Conservation (phyloP, 2,113 vertebrate species). For the Carlito syrichta region DNA sequence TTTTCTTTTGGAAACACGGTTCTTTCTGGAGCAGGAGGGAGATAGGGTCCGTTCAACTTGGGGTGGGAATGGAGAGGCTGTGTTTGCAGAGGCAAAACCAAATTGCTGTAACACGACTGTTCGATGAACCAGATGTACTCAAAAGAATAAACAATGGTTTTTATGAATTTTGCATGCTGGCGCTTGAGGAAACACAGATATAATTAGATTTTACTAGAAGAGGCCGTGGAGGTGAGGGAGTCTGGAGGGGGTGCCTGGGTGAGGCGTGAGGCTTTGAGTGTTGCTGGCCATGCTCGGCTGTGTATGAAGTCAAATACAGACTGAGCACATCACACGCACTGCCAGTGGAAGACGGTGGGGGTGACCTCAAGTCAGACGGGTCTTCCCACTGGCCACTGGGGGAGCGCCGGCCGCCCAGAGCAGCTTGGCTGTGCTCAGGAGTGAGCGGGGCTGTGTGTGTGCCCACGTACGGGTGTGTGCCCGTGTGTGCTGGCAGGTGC, state of each 20-base stretch:
- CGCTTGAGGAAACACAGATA: not conserved
- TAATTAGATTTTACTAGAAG: not conserved
- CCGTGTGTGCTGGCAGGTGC: not conserved
- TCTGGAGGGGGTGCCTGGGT: not conserved
- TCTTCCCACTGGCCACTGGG: not conserved
- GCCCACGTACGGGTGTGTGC: accelerated
- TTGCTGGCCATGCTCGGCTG: not conserved
- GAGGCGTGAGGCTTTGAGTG: not conserved
- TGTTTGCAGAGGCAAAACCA: not conserved
- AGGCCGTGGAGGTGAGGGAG: not conserved
- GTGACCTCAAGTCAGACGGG: accelerated
- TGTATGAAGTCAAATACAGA: not conserved
- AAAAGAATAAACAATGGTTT: not conserved
- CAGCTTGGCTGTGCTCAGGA: not conserved
- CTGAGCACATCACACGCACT: too few relatives aligned
- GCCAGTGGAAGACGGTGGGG: too few relatives aligned
- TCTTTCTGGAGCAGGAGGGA: not conserved
- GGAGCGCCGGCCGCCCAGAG: accelerated
- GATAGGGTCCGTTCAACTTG: accelerated
- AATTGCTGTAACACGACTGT: accelerated
- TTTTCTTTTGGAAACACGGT: accelerated
- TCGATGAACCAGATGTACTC: not conserved
- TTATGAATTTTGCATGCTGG: not conserved
- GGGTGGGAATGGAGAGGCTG: not conserved
- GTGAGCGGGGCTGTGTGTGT: not conserved